These are phyloP conservation scores for Gasteruption jaculator DNA, from an alignment of 2,888 invertebrate genomes.

Conservation along the genomic window DNA sequence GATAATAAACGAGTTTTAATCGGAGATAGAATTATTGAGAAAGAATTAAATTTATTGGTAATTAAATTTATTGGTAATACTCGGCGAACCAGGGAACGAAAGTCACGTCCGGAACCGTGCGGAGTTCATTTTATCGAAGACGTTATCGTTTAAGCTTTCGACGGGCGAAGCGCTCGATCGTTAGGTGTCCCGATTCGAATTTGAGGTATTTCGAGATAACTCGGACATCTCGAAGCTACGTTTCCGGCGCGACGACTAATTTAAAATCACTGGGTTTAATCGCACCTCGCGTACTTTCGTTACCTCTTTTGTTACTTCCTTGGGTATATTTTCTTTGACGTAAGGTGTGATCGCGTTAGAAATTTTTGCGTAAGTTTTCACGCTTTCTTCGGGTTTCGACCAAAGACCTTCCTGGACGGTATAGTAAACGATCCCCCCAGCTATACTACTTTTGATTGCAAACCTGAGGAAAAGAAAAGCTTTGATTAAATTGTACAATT, in stretches of 20 bases:
- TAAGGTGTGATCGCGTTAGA: constrained; percentile 38
- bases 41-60: too few relatives aligned
- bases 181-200: too few relatives aligned
- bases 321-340: constrained; percentile 36
- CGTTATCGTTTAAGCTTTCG: too few relatives aligned
- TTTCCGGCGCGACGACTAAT: too few relatives aligned
- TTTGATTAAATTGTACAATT: constrained; percentile 6
- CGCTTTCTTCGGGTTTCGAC: constrained; percentile 45
- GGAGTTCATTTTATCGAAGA: too few relatives aligned
- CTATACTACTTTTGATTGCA: constrained; percentile 39
- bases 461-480: constrained; percentile 38
- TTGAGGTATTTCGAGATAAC: too few relatives aligned
- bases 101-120: too few relatives aligned
- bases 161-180: too few relatives aligned
- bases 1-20: background rate
- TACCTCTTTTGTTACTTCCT: constrained; percentile 36
- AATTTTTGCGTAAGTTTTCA: constrained; percentile 42
- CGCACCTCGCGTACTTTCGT: constrained; percentile 5
- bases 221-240: too few relatives aligned
- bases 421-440: constrained; percentile 45
- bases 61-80: too few relatives aligned
- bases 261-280: too few relatives aligned
- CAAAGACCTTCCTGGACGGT: constrained; percentile 46
- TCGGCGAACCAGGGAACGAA: too few relatives aligned
- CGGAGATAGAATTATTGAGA: background rate